A percentile compares a stretch with the other conserved stretches of the same genome.
These are phyloP conservation scores for Hemistola chrysoprasaria DNA, from an alignment of 2,888 invertebrate species.

Conservation along the genomic window DNA sequence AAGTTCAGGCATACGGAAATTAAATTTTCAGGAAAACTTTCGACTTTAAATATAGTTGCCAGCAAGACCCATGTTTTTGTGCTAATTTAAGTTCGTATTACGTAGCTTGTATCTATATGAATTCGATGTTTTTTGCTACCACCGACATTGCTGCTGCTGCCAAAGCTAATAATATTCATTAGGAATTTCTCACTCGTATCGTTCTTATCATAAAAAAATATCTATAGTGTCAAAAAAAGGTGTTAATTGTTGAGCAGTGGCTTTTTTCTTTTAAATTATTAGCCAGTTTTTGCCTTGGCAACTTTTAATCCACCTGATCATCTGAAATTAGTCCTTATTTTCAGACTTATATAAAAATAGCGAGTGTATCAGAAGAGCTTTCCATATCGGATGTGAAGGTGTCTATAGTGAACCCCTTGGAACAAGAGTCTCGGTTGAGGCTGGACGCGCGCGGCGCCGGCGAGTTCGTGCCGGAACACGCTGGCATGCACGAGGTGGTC, in stretches of 20 bases:
- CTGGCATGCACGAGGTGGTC: conserved; percentile 94
- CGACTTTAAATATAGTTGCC: conserved; percentile 14
- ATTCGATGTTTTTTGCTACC: no score
- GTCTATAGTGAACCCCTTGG: conserved; percentile 90
- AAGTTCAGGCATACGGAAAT: conserved; percentile 26
- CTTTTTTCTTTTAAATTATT: no score
- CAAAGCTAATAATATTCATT: no score
- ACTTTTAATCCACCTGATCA: not conserved
- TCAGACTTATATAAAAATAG: conserved; percentile 90
- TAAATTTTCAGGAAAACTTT: conserved; percentile 24
- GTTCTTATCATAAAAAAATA: not conserved
- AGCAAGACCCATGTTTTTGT: conserved; percentile 12
- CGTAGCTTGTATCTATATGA: no score
- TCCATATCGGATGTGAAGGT: conserved; percentile 88
- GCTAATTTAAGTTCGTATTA: conserved; percentile 6
- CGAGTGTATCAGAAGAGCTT: conserved; percentile 86
- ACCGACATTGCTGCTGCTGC: no score
- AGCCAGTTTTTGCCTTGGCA: no score
- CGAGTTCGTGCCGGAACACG: conserved; percentile 92
- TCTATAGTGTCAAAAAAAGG: no score
- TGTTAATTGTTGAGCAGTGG: no score
- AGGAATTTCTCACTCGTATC: no score
- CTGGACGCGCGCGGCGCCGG: conserved; percentile 89
- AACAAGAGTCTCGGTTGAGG: conserved; percentile 83
- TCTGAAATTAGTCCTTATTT: conserved; percentile 33